Evolutionary conservation across 2,113 vertebrate species (phyloP).

Genomic region (Kryptolebias marmoratus): DNA sequence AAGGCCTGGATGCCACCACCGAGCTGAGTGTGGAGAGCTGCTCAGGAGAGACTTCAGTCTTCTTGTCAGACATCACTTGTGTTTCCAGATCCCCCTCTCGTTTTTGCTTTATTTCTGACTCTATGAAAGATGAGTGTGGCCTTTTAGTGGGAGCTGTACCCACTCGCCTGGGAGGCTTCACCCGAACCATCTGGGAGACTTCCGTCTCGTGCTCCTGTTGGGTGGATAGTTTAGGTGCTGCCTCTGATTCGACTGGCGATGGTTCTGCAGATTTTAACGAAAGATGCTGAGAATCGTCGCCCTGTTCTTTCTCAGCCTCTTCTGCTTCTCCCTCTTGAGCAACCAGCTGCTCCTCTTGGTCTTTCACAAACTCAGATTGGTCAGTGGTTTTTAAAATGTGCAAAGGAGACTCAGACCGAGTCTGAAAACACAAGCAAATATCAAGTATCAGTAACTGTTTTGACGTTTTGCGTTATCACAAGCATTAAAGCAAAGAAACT

Average conservation of each 20-base stretch:
- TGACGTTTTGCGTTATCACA: neutral
- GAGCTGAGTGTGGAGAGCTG: slow-evolving; percentile 4
- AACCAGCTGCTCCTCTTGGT: slow-evolving; percentile 58
- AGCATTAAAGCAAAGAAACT: neutral
- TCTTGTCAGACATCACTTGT: slow-evolving; percentile 10
- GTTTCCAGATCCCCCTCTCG: slow-evolving; percentile 25
- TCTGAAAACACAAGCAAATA: slow-evolving; percentile 39
- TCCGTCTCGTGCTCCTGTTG: slow-evolving; percentile 22
- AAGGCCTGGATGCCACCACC: slow-evolving; percentile 15
- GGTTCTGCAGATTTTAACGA: slow-evolving; percentile 19
- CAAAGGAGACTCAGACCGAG: slow-evolving; percentile 49
- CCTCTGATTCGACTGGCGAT: neutral
- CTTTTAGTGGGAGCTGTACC: slow-evolving; percentile 24
- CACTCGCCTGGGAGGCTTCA: slow-evolving; percentile 44
- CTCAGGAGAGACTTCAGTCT: slow-evolving; percentile 8
- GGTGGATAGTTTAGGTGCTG: slow-evolving; percentile 4
- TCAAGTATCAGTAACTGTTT: neutral
- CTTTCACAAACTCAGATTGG: slow-evolving; percentile 75
- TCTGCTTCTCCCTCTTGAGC: slow-evolving; percentile 30
- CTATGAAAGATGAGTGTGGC: slow-evolving; percentile 47
- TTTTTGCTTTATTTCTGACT: slow-evolving; percentile 50
- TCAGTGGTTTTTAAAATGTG: slow-evolving; percentile 80
- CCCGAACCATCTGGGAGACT: slow-evolving; percentile 30
- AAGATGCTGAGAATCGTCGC: neutral
- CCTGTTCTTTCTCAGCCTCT: slow-evolving; percentile 19